phyloP scores from a whole-genome alignment of 2,797 vertebrate genomes.

The Clarias fuscus region DNA sequence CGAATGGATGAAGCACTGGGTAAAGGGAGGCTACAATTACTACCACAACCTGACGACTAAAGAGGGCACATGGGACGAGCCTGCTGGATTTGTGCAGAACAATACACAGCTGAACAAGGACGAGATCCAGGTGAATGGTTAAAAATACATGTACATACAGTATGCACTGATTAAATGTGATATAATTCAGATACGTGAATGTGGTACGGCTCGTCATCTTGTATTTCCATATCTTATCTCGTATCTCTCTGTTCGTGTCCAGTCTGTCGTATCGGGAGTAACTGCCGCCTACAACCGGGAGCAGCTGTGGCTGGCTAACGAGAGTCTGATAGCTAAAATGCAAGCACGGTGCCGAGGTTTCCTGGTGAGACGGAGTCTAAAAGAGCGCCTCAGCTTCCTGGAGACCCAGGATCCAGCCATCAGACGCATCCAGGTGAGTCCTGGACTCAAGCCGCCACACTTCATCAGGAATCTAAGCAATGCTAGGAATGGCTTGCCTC shows the following conservation, averaged over 20 bases:
- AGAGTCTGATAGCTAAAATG: conserved; percentile 86
- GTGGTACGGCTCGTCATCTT: neutral
- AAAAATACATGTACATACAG: neutral
- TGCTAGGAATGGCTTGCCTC: neutral
- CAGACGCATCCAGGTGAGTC: conserved; percentile 88
- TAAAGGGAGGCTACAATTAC: conserved; percentile 95
- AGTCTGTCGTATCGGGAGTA: conserved; percentile 93
- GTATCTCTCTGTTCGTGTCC: conserved; percentile 7
- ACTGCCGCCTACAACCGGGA: conserved; percentile 94
- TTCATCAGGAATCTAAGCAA: neutral
- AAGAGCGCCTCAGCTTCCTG: conserved; percentile 84
- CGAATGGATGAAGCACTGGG: conserved; percentile 94
- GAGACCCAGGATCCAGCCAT: conserved; percentile 88
- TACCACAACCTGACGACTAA: conserved; percentile 84
- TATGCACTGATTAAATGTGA: neutral
- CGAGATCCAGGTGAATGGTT: conserved; percentile 86
- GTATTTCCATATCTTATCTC: neutral
- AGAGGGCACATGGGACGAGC: conserved; percentile 90
- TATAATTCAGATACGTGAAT: neutral
- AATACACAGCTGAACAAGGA: conserved; percentile 89
- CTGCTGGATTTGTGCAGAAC: conserved; percentile 80
- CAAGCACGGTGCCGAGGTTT: conserved; percentile 93
- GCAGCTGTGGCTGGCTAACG: conserved; percentile 95
- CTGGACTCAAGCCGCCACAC: neutral
- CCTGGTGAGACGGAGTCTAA: conserved; percentile 82